These are phyloP conservation scores for Lethenteron reissneri DNA, from an alignment of 2,113 vertebrate species.

Conservation along the genomic window DNA sequence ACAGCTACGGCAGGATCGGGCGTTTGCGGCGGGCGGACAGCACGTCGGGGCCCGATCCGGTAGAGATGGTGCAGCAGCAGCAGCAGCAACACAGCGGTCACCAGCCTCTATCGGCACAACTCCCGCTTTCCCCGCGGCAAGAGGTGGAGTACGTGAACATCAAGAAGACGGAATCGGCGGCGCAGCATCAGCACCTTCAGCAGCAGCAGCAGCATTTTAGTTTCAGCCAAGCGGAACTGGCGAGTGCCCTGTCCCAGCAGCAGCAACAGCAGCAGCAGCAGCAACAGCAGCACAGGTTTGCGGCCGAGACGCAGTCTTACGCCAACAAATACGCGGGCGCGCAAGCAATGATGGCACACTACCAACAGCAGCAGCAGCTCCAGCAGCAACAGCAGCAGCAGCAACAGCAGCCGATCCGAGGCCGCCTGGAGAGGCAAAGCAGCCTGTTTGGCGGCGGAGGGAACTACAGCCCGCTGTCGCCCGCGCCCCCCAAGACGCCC, in stretches of 20 bases:
- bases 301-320: too few species aligned
- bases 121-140: not conserved
- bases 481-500: not conserved
- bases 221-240: conserved; percentile 1
- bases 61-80: not conserved
- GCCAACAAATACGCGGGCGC: too few species aligned
- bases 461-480: not conserved
- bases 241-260: not conserved
- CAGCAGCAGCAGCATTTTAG: conserved; percentile 1
- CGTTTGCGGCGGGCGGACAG: conserved; percentile 1
- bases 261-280: too few species aligned
- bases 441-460: not conserved
- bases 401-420: too few species aligned
- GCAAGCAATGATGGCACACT: too few species aligned
- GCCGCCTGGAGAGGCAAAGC: not conserved
- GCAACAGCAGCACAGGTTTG: too few species aligned
- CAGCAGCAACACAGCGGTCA: conserved; percentile 5
- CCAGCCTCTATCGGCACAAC: conserved; percentile 1
- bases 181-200: not conserved
- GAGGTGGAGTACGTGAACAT: too few species aligned
- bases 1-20: not conserved
- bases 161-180: too few species aligned
- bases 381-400: too few species aligned
- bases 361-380: too few species aligned
- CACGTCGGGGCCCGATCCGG: not conserved